Percentiles rank a stretch among this genome's conserved stretches.
Evolutionary conservation across 2,888 invertebrate genomes (phyloP).

Genomic region (Druceiella hillmani): DNA sequence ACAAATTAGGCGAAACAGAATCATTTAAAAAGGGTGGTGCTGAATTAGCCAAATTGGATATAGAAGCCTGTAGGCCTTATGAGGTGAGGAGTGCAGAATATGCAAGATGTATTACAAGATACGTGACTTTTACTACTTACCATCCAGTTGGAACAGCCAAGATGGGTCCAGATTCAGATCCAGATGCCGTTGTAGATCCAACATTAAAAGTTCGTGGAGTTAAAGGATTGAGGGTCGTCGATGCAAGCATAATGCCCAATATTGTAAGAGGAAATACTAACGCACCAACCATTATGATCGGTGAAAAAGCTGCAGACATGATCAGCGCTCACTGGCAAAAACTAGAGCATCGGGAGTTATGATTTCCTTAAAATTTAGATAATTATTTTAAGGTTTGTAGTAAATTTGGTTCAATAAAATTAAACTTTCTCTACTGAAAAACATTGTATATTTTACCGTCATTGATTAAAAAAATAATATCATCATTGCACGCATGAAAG

Average conservation of each 20-base stretch:
- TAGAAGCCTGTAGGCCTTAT: slow-evolving; percentile 29
- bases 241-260: slow-evolving; percentile 35
- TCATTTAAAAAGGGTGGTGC: slow-evolving; percentile 30
- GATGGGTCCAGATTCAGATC: slow-evolving; percentile 39
- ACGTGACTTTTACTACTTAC: slow-evolving; percentile 34
- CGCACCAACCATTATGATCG: slow-evolving; percentile 36
- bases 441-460: too few relatives aligned
- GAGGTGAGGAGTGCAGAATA: slow-evolving; percentile 29
- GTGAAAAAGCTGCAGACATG: slow-evolving; percentile 16
- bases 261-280: slow-evolving; percentile 45
- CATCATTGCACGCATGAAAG: too few relatives aligned
- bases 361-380: too few relatives aligned
- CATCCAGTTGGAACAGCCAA: slow-evolving; percentile 53
- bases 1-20: slow-evolving; percentile 29
- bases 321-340: too few relatives aligned
- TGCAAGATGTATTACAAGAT: slow-evolving; percentile 33
- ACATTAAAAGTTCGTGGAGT: slow-evolving; percentile 32
- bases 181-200: slow-evolving; percentile 29
- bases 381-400: too few relatives aligned
- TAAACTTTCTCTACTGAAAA: too few relatives aligned
- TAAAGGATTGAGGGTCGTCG: slow-evolving; percentile 36
- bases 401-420: too few relatives aligned
- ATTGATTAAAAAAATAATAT: too few relatives aligned
- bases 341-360: too few relatives aligned
- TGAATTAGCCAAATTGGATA: slow-evolving; percentile 27